Conservation (phyloP, 2,113 vertebrate genomes). For the Podarcis muralis region DNA sequence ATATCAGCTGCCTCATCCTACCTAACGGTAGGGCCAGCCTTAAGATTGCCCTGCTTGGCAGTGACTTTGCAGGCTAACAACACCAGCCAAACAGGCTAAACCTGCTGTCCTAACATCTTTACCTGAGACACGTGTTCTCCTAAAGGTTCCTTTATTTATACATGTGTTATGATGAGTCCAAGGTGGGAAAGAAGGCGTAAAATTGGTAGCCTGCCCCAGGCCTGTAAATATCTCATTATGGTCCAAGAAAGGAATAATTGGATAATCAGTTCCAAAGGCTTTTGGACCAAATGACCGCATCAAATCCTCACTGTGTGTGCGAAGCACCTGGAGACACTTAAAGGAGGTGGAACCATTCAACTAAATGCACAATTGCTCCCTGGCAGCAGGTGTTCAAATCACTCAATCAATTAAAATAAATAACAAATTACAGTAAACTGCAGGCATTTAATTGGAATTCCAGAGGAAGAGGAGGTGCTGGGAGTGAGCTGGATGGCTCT, state of each 20-base stretch:
- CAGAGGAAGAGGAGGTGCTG: background rate
- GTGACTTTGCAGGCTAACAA: too few species aligned
- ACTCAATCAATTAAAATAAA: constrained; percentile 25
- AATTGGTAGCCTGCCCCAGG: background rate
- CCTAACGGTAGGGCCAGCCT: too few species aligned
- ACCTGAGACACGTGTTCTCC: background rate
- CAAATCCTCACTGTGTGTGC: background rate
- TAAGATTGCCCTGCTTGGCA: too few species aligned
- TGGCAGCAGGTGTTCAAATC: constrained; percentile 17
- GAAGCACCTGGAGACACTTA: background rate
- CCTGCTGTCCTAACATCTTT: background rate
- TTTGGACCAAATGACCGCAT: constrained; percentile 2
- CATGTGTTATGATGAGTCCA: background rate
- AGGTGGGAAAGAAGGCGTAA: background rate
- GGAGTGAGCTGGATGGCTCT: background rate
- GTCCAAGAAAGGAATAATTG: background rate
- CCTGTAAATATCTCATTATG: background rate
- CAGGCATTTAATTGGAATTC: constrained; percentile 1
- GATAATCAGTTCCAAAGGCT: background rate
- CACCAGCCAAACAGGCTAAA: background rate
- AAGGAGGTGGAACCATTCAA: background rate
- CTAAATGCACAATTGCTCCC: background rate
- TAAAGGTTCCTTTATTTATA: background rate
- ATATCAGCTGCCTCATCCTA: background rate
- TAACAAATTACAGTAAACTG: constrained; percentile 15